These are phyloP conservation scores for Periplaneta americana DNA, from an alignment of 1,140 invertebrate species.

Conservation along the genomic window DNA sequence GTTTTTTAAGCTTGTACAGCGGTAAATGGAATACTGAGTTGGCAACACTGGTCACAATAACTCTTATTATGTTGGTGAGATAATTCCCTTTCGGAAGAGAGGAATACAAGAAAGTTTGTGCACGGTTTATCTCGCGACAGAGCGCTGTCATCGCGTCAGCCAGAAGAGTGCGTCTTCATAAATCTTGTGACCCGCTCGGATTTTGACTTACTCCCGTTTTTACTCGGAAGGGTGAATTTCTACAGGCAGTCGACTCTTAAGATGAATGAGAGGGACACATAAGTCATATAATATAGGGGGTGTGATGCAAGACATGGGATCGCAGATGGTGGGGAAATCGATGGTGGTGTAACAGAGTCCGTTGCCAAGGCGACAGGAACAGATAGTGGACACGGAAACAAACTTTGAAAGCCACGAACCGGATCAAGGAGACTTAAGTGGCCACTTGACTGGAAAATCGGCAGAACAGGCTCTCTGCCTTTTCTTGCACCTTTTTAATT, in stretches of 20 bases:
- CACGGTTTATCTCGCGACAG: too few species aligned
- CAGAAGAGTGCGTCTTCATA: background rate
- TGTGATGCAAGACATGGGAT: background rate
- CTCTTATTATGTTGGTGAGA: too few species aligned
- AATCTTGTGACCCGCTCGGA: background rate
- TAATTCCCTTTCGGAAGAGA: too few species aligned
- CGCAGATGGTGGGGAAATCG: background rate
- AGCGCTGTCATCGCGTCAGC: too few species aligned
- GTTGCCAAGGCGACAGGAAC: background rate
- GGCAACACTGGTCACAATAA: too few species aligned
- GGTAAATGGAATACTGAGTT: too few species aligned
- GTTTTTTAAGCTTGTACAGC: too few species aligned
- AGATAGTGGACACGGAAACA: background rate
- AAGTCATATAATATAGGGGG: background rate
- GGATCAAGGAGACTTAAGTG: too few species aligned
- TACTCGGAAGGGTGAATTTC: background rate
- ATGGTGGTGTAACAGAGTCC: background rate
- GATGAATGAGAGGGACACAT: background rate
- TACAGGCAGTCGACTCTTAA: background rate
- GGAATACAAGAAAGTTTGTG: too few species aligned
- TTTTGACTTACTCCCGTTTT: background rate
- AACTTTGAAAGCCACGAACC: background rate
- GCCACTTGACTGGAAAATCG: too few species aligned
- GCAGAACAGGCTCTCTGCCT: too few species aligned
- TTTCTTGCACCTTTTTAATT: too few species aligned